Evolutionary conservation across 2,888 invertebrate species (phyloP).

Genomic region (Carcina quercana): DNA sequence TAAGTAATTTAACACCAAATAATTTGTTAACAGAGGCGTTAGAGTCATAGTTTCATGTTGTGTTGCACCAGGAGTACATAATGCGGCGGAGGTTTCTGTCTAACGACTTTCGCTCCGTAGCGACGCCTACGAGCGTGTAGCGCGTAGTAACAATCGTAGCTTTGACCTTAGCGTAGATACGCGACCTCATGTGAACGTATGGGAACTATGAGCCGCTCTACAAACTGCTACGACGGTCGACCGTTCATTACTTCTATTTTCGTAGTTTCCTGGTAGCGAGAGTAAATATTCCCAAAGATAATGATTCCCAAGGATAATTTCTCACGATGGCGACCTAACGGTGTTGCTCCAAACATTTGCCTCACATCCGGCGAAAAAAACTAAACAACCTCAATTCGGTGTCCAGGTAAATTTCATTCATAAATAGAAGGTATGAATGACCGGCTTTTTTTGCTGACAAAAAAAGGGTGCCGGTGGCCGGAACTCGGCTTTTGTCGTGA

Average conservation of each 20-base stretch:
- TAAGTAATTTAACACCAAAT: no score
- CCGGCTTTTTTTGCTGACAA: slow-evolving; percentile 24
- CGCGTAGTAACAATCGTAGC: slow-evolving; percentile 50
- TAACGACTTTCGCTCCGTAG: slow-evolving; percentile 44
- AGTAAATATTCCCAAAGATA: neutral
- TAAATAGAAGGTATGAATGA: slow-evolving; percentile 50
- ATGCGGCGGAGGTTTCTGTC: slow-evolving; percentile 43
- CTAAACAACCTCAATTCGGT: slow-evolving; percentile 31
- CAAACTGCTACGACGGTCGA: neutral
- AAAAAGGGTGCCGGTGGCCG: slow-evolving; percentile 25
- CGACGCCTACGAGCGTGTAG: slow-evolving; percentile 40
- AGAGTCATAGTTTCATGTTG: no score
- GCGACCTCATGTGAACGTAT: slow-evolving; percentile 20
- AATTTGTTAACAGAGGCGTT: no score
- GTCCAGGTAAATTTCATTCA: slow-evolving; percentile 60
- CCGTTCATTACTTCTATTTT: neutral
- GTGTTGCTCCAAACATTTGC: slow-evolving; percentile 43
- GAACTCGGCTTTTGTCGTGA: slow-evolving; percentile 30
- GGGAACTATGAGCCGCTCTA: neutral
- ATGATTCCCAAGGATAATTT: slow-evolving; percentile 16
- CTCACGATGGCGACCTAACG: slow-evolving; percentile 48
- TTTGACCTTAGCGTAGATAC: slow-evolving; percentile 40
- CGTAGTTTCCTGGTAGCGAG: neutral
- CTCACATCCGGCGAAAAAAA: slow-evolving; percentile 60
- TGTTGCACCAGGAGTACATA: no score